Evolutionary conservation across 2,113 vertebrate species (phyloP).

Genomic region (Melanotaenia duboulayi): DNA sequence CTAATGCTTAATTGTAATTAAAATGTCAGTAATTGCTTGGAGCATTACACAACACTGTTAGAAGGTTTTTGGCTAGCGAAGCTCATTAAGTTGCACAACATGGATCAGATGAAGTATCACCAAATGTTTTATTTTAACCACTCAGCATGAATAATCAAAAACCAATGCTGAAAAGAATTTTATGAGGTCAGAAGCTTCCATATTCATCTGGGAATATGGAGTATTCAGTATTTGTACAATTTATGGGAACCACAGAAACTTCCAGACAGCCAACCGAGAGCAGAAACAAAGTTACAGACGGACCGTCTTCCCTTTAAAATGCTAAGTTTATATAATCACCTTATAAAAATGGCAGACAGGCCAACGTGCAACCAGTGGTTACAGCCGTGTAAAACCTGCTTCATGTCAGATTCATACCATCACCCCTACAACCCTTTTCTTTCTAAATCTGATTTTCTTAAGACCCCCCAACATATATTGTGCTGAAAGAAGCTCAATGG

Average conservation of each 20-base stretch:
- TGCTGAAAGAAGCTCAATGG: background rate
- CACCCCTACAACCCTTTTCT: slow-evolving; percentile 4
- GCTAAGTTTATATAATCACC: slow-evolving; percentile 62
- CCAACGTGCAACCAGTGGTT: slow-evolving; percentile 48
- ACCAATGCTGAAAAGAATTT: slow-evolving; percentile 17
- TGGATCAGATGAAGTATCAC: slow-evolving; percentile 1
- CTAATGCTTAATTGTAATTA: no score
- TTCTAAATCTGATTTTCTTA: slow-evolving; percentile 32
- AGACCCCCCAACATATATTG: slow-evolving; percentile 31
- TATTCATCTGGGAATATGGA: slow-evolving; percentile 21
- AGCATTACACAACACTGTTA: background rate
- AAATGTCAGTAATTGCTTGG: background rate
- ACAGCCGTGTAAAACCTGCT: slow-evolving; percentile 43
- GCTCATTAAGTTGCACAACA: background rate
- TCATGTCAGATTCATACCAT: slow-evolving; percentile 42
- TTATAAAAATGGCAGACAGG: slow-evolving; percentile 60
- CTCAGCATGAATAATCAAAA: slow-evolving; percentile 27
- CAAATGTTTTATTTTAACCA: slow-evolving; percentile 15
- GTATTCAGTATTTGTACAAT: slow-evolving; percentile 17
- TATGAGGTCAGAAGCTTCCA: slow-evolving; percentile 6
- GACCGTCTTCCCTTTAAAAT: slow-evolving; percentile 51
- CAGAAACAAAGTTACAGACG: slow-evolving; percentile 30
- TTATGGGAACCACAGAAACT: slow-evolving; percentile 50
- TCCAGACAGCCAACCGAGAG: slow-evolving; percentile 32
- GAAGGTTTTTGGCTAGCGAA: background rate